Percentiles rank a stretch among this genome's conserved stretches.
Conservation (phyloP, 2,888 invertebrate genomes). For the Agapetus fuscipes region DNA sequence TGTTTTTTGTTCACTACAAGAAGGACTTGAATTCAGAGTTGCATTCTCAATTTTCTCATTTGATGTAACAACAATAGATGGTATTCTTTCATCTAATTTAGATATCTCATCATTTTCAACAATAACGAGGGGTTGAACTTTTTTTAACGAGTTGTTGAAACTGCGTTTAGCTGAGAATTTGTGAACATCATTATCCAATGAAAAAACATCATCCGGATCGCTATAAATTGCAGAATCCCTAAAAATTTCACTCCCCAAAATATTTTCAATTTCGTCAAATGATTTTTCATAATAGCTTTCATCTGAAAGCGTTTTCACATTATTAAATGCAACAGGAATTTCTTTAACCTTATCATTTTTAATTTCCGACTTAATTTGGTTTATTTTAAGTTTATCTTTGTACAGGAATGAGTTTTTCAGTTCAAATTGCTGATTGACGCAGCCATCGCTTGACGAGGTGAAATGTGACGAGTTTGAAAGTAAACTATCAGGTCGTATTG, state of each 20-base stretch:
- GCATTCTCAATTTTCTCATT: constrained; percentile 1
- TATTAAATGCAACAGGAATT: too few relatives aligned
- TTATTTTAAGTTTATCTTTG: constrained; percentile 3
- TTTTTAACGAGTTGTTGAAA: too few relatives aligned
- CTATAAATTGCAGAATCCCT: constrained; percentile 80
- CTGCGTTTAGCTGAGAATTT: too few relatives aligned
- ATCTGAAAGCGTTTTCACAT: constrained; percentile 26
- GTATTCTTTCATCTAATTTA: too few relatives aligned
- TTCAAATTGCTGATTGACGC: constrained; percentile 4
- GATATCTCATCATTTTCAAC: too few relatives aligned
- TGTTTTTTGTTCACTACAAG: too few relatives aligned
- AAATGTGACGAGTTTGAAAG: constrained; percentile 50
- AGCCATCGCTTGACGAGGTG: constrained; percentile 46
- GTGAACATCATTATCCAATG: constrained; percentile 1
- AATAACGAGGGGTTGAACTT: too few relatives aligned
- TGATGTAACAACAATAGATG: constrained; percentile 1
- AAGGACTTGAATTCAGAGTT: background rate
- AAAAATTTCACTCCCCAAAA: constrained; percentile 56
- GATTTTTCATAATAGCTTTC: constrained; percentile 70
- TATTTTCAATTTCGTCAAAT: constrained; percentile 64
- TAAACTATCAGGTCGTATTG: constrained; percentile 42
- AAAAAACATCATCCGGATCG: constrained; percentile 53
- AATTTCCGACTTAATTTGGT: background rate
- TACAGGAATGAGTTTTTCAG: constrained; percentile 17
- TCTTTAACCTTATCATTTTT: background rate